Evolutionary conservation across 2,888 invertebrate species (phyloP), one percentile per base, ranked within the genome.

Genomic region (Criorhina ranunculi): DNA sequence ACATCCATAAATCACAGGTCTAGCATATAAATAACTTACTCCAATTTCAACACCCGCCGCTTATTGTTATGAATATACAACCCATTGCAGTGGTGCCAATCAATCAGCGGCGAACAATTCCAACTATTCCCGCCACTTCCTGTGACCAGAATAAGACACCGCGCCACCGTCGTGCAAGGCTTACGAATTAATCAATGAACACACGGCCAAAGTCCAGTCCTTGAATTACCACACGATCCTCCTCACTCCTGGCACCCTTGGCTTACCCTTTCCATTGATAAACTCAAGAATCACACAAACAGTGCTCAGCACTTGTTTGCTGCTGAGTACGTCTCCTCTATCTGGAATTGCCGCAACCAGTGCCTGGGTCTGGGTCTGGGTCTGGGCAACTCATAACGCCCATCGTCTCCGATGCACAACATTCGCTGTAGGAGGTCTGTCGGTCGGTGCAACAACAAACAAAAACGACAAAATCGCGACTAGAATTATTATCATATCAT

Each of bases 401-500:
- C 40, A 80, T 75, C 79, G 55, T 73, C 57, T 59, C 57, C 31
- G 44, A 55, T 62, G 75, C 85, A 87, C 86, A 86, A 76, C 79
- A 86, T 73, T 76, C 83, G 55, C 85, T 62, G 78, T 85, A 80
- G 83, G 87, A 77, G 87, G 86, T 87, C 72, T 73, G 77, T 77
- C 83, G 82, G 87, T 78, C 87, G 86, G 76, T 67, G 81, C 86
- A 86, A 67, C 83, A 86, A 86, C 82, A 85, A 87, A 87, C 88
- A 88, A 86, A 88, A 88, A 88, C 88, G 88, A 87, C 87, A 87
- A 87, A 87, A 87, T 88, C 88, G 88, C 88, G 88, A 88, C 88
- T 88, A 87, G 88, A 88, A 88, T 88, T 88, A 88, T 88, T 88
- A 88, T 88, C 88, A 88, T 88, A 88, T 88, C 88, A 88, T 88